These are phyloP conservation scores for Calidris pygmaea DNA, from an alignment of 2,113 vertebrate genomes.

Conservation along the genomic window DNA sequence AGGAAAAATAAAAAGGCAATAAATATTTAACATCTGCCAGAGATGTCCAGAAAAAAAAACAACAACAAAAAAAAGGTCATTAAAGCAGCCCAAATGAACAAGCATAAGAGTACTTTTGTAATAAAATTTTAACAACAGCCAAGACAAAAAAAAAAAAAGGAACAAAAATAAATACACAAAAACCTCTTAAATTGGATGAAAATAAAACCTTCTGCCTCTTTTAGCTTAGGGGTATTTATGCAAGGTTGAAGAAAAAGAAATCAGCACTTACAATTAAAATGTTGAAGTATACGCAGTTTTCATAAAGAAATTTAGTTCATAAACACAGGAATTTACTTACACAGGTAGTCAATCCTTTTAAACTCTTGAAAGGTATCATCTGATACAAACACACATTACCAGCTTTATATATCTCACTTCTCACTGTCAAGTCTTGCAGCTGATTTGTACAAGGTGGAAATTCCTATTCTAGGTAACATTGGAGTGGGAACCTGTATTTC, in stretches of 20 bases:
- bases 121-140: background rate
- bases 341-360: background rate
- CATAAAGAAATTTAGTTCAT: background rate
- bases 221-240: background rate
- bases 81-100: background rate
- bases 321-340: constrained; percentile 49
- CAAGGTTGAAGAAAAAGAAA: background rate
- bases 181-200: background rate
- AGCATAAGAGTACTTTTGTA: background rate
- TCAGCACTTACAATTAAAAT: background rate
- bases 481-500: constrained; percentile 34
- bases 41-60: background rate
- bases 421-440: background rate
- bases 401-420: constrained; percentile 28
- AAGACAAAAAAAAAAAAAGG: background rate
- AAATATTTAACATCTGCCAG: background rate
- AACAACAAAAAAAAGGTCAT: background rate
- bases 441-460: constrained; percentile 25
- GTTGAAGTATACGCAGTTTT: background rate
- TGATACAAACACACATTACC: background rate
- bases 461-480: background rate
- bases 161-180: background rate
- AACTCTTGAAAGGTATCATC: background rate
- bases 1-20: background rate
- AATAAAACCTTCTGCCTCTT: background rate